Evolutionary conservation across 2,113 vertebrate species (phyloP), one percentile per base, ranked within the genome.

Genomic region (Natator depressus): DNA sequence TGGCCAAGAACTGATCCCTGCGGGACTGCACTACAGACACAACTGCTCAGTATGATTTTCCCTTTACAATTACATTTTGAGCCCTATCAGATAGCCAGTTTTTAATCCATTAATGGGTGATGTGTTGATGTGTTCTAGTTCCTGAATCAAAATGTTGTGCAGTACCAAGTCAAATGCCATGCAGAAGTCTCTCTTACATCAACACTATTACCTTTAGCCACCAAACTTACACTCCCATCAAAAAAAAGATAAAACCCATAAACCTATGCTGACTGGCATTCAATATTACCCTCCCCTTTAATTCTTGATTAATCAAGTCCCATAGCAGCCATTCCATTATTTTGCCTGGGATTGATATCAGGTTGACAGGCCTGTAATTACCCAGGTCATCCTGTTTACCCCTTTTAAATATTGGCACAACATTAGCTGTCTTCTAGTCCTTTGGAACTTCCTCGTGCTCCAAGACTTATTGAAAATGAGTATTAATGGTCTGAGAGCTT

Each of bases 121-220:
- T 20, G 2, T n/a, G 2, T 4, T 78, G 6, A 19, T 8, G 47
- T 19, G 82, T 85, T 76, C 27, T 0, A 0, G 46, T 80, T 49
- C 90, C 72, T n/a, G 46, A 62, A 91, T 88, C 12, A 84, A 81
- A 93, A 1, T 1, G 31, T 1, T 10, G 0, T 53, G 9, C 54
- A 54, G 31, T 0, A 80, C 69, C 65, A 47, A n/a, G 42, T 46
- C 50, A 62, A 87, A 84, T 0, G 1, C 78, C 31, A 25, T 25
- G 27, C 12, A 27, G 59, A 62, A 0, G 35, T 0, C 75, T 47
- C 1, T 0, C 17, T 38, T 10, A 31, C 76, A 78, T 81, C 78
- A 84, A 10, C 0, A 1, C 62, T 72, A 1, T 3, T 16, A 42
- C 1, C 79, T 87, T 89, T 38, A 86, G 0, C 79, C 89, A 29